Evolutionary conservation across 2,113 vertebrate species (phyloP).

Genomic region (Aptenodytes patagonicus): DNA sequence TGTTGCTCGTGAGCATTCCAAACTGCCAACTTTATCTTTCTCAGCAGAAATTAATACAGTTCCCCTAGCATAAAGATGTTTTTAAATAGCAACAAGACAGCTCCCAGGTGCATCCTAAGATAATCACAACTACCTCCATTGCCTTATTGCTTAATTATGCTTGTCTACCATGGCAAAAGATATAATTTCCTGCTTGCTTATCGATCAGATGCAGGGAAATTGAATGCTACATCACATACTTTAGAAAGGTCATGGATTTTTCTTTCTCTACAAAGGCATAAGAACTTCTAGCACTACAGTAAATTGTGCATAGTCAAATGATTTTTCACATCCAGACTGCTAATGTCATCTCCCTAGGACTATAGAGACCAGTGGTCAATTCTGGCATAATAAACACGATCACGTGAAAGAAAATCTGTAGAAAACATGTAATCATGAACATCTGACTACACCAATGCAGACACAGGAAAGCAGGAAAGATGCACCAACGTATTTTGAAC

Average conservation of each 20-base stretch:
- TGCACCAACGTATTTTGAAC: neutral
- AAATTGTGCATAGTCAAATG: neutral
- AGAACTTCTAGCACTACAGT: neutral
- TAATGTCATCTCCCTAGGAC: neutral
- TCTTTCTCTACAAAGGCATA: slow-evolving; percentile 6
- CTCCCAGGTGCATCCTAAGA: slow-evolving; percentile 41
- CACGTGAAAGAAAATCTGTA: neutral
- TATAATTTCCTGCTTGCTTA: slow-evolving; percentile 59
- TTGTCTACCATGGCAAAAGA: slow-evolving; percentile 11
- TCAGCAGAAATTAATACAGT: slow-evolving; percentile 56
- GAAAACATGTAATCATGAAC: neutral
- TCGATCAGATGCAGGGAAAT: slow-evolving; percentile 40
- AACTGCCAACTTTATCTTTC: slow-evolving; percentile 24
- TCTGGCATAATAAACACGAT: neutral
- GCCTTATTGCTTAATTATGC: slow-evolving; percentile 64
- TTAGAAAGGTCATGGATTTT: slow-evolving; percentile 37
- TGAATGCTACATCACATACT: slow-evolving; percentile 11
- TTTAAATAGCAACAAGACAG: slow-evolving; percentile 53
- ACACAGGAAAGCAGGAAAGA: neutral
- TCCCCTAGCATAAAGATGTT: slow-evolving; percentile 47
- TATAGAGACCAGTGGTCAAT: neutral
- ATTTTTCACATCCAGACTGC: neutral
- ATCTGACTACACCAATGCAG: neutral
- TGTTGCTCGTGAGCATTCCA: slow-evolving; percentile 8
- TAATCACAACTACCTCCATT: slow-evolving; percentile 48